phyloP scores from a whole-genome alignment of 2,797 vertebrate genomes.

The Myotis daubentonii region DNA sequence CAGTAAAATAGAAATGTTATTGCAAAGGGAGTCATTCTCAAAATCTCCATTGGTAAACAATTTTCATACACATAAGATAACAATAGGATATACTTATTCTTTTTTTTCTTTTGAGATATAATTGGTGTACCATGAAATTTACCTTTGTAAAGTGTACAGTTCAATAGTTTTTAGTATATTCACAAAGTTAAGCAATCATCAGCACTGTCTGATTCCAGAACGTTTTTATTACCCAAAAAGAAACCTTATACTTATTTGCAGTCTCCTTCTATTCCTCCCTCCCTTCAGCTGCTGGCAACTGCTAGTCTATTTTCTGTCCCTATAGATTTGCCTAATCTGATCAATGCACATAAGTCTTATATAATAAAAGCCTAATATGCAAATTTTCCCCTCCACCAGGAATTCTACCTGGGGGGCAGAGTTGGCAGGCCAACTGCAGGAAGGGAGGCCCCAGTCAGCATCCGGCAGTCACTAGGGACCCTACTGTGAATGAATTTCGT shows the following conservation, averaged over 20 bases:
- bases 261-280: background rate
- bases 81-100: background rate
- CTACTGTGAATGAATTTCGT: no score
- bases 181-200: background rate
- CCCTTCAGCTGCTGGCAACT: background rate
- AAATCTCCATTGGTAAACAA: background rate
- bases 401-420: no score
- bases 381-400: no score
- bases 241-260: background rate
- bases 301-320: background rate
- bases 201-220: background rate
- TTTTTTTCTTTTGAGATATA: conserved; percentile 28
- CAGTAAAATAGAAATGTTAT: background rate
- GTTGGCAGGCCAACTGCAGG: no score
- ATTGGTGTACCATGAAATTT: background rate
- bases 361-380: no score
- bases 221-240: conserved; percentile 13
- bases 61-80: background rate
- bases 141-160: background rate
- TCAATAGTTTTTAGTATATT: background rate
- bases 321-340: background rate
- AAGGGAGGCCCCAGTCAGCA: no score
- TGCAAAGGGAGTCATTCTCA: background rate
- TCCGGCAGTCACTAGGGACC: no score
- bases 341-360: background rate